Evolutionary conservation across 2,113 vertebrate genomes (phyloP), one percentile per base, ranked within the genome.

Genomic region (Axis porcinus): DNA sequence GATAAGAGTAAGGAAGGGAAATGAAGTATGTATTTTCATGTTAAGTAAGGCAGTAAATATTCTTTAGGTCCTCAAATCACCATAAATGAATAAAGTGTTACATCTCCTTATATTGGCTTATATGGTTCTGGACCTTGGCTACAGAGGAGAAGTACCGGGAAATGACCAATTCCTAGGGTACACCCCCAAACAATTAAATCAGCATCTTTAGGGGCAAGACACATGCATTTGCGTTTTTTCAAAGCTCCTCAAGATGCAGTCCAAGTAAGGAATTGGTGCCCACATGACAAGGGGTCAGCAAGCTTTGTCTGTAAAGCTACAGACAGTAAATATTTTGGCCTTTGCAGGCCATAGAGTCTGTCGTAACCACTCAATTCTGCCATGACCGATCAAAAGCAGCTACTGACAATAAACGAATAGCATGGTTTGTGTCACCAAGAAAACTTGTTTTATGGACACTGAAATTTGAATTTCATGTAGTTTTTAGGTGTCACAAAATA

Each of bases 391-490:
- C 4, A 3, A 92, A 92, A 76, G 50, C 36, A 90, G 70, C 67
- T 50, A 79, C 13, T 54, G 60, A 55, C 3, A 30, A 82, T 58
- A 60, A 83, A 86, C 10, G 58, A 93, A 95, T 57, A 17, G 33
- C 23, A 45, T 54, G 33, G 28, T 11, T 11, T 89, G 16, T 28
- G 67, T 30, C 45, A 83, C 36, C 78, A 82, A 67, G 28, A 58
- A 40, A 85, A 64, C 86, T 89, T 85, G 82, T 64, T 86, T 95
- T 92, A 94, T 78, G 33, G 64, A 91, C 36, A 94, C 33, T 52
- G 40, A 94, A 95, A 91, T 87, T 12, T 58, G 57, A 95, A 92
- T 96, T 92, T 97, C 52, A 88, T 23, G 7, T 74, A 50, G 7
- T n/a, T 91, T 89, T 84, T 70, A 93, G 27, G 23, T 76, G 33